Percentiles rank a stretch among this genome's conserved stretches.
phyloP scores from a whole-genome alignment of 2,113 vertebrate genomes.

The Platanista minor region DNA sequence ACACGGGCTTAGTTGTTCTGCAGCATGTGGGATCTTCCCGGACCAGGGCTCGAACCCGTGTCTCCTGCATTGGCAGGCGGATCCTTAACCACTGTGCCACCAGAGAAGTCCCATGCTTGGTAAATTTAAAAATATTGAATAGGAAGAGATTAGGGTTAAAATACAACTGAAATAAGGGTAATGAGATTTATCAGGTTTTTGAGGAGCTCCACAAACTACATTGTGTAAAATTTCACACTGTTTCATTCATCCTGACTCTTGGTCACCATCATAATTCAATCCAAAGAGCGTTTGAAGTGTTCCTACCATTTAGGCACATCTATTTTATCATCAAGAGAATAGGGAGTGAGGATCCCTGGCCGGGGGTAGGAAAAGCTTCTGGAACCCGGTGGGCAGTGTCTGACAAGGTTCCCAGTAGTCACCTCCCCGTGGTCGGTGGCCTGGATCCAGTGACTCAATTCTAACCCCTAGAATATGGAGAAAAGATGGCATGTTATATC shows the following conservation, averaged over 20 bases:
- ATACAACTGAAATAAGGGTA: not conserved
- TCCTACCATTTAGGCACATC: not conserved
- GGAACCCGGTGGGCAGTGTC: too few relatives aligned
- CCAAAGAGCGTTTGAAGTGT: not conserved
- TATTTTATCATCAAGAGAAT: too few relatives aligned
- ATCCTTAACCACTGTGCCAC: too few relatives aligned
- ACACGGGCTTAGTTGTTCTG: too few relatives aligned
- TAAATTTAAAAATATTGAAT: not conserved
- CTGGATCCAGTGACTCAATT: not conserved
- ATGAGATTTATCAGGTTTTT: not conserved
- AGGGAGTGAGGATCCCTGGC: accelerated
- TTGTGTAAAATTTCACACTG: not conserved
- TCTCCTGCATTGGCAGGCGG: too few relatives aligned
- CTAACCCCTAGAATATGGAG: not conserved
- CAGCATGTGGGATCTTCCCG: too few relatives aligned
- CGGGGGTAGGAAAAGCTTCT: not conserved
- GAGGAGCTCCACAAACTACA: not conserved
- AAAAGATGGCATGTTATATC: accelerated
- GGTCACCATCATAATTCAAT: not conserved
- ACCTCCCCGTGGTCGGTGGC: not conserved
- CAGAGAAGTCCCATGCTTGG: not conserved
- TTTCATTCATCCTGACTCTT: not conserved
- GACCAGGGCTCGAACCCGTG: too few relatives aligned
- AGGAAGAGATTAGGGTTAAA: not conserved
- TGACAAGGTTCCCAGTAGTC: not conserved